These are phyloP conservation scores for Scolopax mira DNA, from an alignment of 2,113 vertebrate genomes.

Conservation along the genomic window DNA sequence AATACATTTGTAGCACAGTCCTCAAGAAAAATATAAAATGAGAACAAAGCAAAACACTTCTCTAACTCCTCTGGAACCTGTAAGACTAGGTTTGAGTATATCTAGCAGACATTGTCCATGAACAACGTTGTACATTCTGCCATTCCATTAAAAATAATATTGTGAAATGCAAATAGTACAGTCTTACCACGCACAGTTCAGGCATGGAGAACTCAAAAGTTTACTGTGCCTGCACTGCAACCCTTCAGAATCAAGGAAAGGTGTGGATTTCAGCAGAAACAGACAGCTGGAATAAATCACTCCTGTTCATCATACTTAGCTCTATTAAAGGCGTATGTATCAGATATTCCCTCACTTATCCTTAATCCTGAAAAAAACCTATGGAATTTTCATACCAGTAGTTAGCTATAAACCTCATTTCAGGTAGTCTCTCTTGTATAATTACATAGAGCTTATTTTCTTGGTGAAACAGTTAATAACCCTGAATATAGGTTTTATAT, in stretches of 20 bases:
- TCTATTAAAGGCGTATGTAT: neutral
- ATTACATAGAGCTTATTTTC: constrained; percentile 6
- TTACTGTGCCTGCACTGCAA: neutral
- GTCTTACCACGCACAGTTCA: neutral
- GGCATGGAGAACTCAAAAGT: neutral
- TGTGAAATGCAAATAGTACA: neutral
- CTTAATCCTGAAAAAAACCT: neutral
- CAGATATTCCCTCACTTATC: neutral
- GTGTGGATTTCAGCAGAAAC: neutral
- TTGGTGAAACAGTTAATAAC: constrained; percentile 13
- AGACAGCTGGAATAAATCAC: neutral
- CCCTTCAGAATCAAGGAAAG: neutral
- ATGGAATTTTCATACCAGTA: neutral
- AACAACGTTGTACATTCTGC: neutral
- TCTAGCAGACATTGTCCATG: neutral
- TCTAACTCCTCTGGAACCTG: neutral
- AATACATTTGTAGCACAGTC: neutral
- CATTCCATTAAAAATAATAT: neutral
- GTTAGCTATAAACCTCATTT: neutral
- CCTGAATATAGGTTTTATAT: neutral
- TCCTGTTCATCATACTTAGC: neutral
- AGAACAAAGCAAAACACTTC: neutral
- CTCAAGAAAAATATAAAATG: neutral
- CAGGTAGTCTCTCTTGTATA: neutral
- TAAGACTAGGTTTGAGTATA: neutral